Base-by-base conservation (phyloP, 2,888 invertebrate genomes). In the Hedya salicella region DNA sequence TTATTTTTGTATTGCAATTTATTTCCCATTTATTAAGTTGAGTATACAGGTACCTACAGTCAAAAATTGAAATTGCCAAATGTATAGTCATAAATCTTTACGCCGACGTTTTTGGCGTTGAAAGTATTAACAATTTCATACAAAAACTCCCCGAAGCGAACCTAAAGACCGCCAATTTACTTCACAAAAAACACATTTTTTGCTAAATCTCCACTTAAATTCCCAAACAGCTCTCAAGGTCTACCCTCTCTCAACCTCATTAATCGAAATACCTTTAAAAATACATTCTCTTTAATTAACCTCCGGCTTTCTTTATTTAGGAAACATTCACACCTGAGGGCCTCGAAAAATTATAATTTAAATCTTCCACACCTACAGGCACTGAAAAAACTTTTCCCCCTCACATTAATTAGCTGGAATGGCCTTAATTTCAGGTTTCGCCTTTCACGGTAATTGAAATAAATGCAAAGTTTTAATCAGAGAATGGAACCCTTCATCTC, bases 391-490 rank as follows among this genome's bases (percentile, higher is more conserved):
- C 70, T 73, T 76, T 73, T 68, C 70, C 70, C 71, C 72, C 75
- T 73, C 74, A 75, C 82, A 83, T 87, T 88, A 88, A 88, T 87
- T 87, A 86, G 80, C 81, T 77, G 71, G 75, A 85, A 85, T 81
- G 86, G 79, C 85, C 78, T 83, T 82, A 86, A 87, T 88, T 88
- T 82, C 80, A 82, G 82, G 81, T 82, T 79, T 83, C 82, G 79
- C 82, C 82, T 84, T 84, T 82, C 80, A 80, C 73, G 73, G 75
- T 87, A 88, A 88, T 87, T 88, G 87, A 87, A 88, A 88, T 87
- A 86, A 87, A 88, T 82, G 86, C 75, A 77, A 80, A 79, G 78
- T 85, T 87, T 87, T 86, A 83, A 86, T 86, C 80, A 84, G 77
- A 74, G 76, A 79, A 79, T 75, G 75, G 56, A 69, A 68, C 70